Evolutionary conservation across 2,797 vertebrate species (phyloP).

Genomic region (Pantherophis alleghaniensis): DNA sequence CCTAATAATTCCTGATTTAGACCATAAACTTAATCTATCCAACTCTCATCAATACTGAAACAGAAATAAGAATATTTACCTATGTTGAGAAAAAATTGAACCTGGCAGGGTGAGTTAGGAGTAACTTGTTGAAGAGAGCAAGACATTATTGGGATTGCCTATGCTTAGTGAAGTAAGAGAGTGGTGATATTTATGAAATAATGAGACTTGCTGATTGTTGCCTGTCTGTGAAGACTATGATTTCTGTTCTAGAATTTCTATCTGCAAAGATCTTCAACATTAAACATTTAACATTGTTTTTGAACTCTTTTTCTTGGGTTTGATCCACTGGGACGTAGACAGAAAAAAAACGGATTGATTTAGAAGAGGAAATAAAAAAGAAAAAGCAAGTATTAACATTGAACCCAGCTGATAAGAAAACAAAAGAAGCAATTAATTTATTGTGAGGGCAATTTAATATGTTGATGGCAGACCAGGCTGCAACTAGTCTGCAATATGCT

Average conservation of each 20-base stretch:
- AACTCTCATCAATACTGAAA: background rate
- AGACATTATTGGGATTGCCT: background rate
- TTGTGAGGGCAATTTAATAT: too few species aligned
- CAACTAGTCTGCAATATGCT: too few species aligned
- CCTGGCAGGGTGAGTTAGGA: background rate
- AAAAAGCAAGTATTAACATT: too few species aligned
- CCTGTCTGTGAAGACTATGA: background rate
- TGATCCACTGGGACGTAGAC: too few species aligned
- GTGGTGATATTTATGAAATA: background rate
- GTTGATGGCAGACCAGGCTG: too few species aligned
- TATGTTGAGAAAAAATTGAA: background rate
- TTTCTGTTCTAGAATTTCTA: background rate
- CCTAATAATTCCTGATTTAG: background rate
- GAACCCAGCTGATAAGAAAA: too few species aligned
- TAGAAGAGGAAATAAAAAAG: too few species aligned
- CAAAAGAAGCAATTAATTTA: too few species aligned
- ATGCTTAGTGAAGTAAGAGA: background rate
- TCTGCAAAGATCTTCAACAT: background rate
- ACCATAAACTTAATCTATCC: background rate
- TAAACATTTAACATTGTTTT: background rate
- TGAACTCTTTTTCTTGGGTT: background rate
- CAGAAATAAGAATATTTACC: background rate
- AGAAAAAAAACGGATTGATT: too few species aligned
- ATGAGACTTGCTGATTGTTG: background rate
- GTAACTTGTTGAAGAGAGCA: background rate